These are phyloP conservation scores for Oikopleura vanhoeffeni DNA, from an alignment of 23 tunicate genomes.

Conservation along the genomic window DNA sequence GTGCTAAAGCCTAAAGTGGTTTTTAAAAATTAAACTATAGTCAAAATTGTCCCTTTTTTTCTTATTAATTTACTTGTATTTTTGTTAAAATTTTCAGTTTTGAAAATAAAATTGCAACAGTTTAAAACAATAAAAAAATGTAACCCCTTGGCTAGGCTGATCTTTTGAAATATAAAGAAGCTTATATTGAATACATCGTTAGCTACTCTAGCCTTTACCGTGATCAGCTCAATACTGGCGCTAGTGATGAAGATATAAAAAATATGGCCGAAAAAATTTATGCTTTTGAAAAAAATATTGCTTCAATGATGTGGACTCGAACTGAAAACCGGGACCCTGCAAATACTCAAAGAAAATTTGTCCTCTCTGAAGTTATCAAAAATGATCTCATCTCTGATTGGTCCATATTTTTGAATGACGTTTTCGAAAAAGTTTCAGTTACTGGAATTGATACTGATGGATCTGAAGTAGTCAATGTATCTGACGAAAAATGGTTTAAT, in stretches of 20 bases:
- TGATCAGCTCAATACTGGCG: background rate
- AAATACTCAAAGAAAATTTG: background rate
- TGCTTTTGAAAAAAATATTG: background rate
- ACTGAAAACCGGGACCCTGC: conserved; percentile 5
- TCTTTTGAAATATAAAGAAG: too few relatives aligned
- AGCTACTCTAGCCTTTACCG: background rate
- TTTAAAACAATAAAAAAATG: too few relatives aligned
- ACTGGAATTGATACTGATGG: background rate
- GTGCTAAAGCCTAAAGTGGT: too few relatives aligned
- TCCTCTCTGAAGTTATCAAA: background rate
- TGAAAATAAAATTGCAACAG: too few relatives aligned
- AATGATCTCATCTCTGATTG: background rate
- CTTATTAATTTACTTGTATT: too few relatives aligned
- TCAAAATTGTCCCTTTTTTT: too few relatives aligned
- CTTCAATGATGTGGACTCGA: background rate
- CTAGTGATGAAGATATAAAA: background rate
- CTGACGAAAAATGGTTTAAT: conserved; percentile 4
- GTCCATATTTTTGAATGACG: background rate
- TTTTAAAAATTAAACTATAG: too few relatives aligned
- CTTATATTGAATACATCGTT: background rate
- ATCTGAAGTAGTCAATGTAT: background rate
- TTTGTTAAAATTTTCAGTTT: too few relatives aligned
- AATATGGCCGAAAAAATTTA: conserved; percentile 3
- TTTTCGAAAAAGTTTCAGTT: background rate
- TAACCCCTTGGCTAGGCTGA: too few relatives aligned